Evolutionary conservation across 2,113 vertebrate species (phyloP).

Genomic region (Gallinago paraguaiae): DNA sequence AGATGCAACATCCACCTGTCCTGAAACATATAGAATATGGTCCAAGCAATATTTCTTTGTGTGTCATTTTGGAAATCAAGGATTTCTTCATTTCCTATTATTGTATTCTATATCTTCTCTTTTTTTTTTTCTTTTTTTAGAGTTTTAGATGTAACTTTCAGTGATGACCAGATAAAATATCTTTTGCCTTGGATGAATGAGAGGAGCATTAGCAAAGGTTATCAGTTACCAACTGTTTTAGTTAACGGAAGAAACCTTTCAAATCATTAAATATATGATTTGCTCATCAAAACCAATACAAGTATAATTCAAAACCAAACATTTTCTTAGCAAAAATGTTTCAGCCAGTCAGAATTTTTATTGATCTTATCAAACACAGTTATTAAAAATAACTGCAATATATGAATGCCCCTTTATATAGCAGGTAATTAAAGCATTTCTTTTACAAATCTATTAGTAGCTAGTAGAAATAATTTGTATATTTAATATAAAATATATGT

Average conservation of each 20-base stretch:
- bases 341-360: background rate
- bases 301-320: background rate
- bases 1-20: background rate
- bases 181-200: too few species aligned
- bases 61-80: background rate
- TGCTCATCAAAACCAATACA: background rate
- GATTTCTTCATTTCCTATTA: background rate
- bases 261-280: background rate
- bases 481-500: too few species aligned
- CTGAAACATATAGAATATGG: accelerated
- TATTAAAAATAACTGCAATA: too few species aligned
- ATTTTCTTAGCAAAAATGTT: background rate
- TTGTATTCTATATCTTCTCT: background rate
- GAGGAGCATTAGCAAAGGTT: too few species aligned
- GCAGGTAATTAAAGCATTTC: too few species aligned
- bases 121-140: background rate
- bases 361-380: too few species aligned
- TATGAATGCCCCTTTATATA: too few species aligned
- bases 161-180: too few species aligned
- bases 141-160: background rate
- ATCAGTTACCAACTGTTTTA: too few species aligned
- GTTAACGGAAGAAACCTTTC: background rate
- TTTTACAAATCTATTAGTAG: too few species aligned
- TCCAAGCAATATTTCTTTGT: background rate
- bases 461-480: too few species aligned